Evolutionary conservation across 2,113 vertebrate species (phyloP), one percentile per base, ranked within the genome.

Genomic region (Atlantisia rogersi): DNA sequence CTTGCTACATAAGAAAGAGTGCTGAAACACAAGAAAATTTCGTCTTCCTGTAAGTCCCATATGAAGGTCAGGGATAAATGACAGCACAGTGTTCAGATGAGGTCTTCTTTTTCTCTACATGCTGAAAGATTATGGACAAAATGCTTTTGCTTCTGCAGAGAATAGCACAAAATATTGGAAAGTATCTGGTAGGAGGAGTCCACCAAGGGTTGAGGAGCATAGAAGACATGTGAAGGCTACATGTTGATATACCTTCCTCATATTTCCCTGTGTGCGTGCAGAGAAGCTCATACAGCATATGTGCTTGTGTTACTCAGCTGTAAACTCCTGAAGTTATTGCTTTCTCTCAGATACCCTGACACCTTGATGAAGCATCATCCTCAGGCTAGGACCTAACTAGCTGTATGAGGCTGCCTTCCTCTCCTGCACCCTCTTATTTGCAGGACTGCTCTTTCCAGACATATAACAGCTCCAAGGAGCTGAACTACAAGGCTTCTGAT

Each of bases 221-320:
- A 24, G 37, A 60, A 86, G 22, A 8, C 13, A 32, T 14, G 65
- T 5, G 7, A 82, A 65, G n/a, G 8, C 3, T 20, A 31, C 3
- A 3, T 24, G 11, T 48, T 70, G 63, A 46, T 37, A 46, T 6
- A 68, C 14, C 15, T 71, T 75, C 29, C 31, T 48, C 26, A 8
- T 14, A 15, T 15, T 29, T 79, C 21, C 19, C 5, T 29, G 7
- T 1, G 0, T 48, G 28, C 48, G 60, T 0, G 0, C 24, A 76
- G 31, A 71, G 12, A 15, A 74, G 6, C 3, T 78, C 12, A 35
- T 14, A 13, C 22, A 70, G 29, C 18, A 16, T 4, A 3, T 31
- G 5, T 48, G 18, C 35, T 11, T 52, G 16, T 22, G 25, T 39
- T 75, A 58, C 15, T 29, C 17, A 84, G 15, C 18, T 81, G 17